A percentile compares a stretch with the other conserved stretches of the same genome.
These are phyloP conservation scores for Mesaphorura yosii DNA, from an alignment of 1,140 invertebrate species.

Conservation along the genomic window DNA sequence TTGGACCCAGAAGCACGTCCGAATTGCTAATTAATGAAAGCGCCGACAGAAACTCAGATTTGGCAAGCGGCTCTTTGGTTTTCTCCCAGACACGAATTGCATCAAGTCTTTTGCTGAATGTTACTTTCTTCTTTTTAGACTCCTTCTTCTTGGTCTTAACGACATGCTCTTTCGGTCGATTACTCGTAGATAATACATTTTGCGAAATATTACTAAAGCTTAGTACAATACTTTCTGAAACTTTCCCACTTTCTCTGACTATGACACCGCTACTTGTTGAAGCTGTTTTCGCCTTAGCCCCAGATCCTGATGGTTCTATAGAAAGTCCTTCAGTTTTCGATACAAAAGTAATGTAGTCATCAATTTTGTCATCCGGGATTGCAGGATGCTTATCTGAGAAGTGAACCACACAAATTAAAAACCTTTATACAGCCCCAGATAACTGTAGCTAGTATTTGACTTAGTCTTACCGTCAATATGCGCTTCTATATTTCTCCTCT, in stretches of 20 bases:
- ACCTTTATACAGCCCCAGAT: too few species aligned
- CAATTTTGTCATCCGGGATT: too few species aligned
- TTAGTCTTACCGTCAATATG: too few species aligned
- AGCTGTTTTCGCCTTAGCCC: not conserved
- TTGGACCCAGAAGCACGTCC: conserved; percentile 4
- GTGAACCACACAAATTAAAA: too few species aligned
- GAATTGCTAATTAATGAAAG: not conserved
- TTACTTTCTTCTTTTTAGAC: not conserved
- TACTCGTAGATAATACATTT: too few species aligned
- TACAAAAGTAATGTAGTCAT: too few species aligned
- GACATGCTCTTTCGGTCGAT: not conserved
- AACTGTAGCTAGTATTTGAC: too few species aligned
- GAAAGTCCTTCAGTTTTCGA: conserved; percentile 1
- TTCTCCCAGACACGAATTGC: conserved; percentile 2
- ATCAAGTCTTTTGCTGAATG: not conserved
- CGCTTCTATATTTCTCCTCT: too few species aligned
- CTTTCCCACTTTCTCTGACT: not conserved
- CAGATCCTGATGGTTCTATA: not conserved
- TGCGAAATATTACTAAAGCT: too few species aligned
- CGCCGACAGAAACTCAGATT: not conserved
- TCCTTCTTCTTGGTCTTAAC: not conserved
- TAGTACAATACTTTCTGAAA: too few species aligned
- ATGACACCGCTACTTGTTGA: too few species aligned
- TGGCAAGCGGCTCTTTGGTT: not conserved
- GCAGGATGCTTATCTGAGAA: too few species aligned